Evolutionary conservation across 2,888 invertebrate species (phyloP), one percentile per base, ranked within the genome.

Genomic region (Drosophila atroscutellata): DNA sequence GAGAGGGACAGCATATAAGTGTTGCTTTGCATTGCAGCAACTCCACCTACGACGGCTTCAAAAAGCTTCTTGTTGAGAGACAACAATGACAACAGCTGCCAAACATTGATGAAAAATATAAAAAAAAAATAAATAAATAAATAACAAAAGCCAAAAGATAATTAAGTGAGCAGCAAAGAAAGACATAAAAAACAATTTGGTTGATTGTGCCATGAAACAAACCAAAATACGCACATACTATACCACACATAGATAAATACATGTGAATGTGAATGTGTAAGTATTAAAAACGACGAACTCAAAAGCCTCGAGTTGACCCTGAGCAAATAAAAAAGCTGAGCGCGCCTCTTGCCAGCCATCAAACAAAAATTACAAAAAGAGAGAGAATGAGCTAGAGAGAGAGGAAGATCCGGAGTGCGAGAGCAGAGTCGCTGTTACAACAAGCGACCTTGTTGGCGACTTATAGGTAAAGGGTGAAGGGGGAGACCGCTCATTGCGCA

Each of bases 221-320:
- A 72, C 89, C 70, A 88, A 80, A 66, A 71, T 54, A 69, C 54
- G 61, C 50, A 57, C 61, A 71, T 42, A 64, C 36, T 32, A 65
- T 52, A 64, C 36, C 34, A 58, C n/a, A 59, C 50, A 49, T 45
- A 26, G 50, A 60, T 50, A 30, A 56, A 57, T 30, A 56, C 15
- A 39, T 45, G 20, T 20, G 45, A 20, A 45, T 45, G 45, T 45
- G 15, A 24, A 55, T 37, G 55, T 55, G 55, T 51, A 54, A 24
- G 58, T 59, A 63, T 52, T 69, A 58, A 65, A 39, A 45, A 15
- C 45, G 15, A 77, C 72, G 76, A 81, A 72, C 77, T 75, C 68
- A 84, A 85, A 92, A 92, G 90, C 92, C 91, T 93, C 92, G 92
- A 91, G 82, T 90, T 92, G 92, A 92, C 92, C 92, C 93, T 92